Conservation (phyloP, 2,113 vertebrate species). For the Polyodon spathula region DNA sequence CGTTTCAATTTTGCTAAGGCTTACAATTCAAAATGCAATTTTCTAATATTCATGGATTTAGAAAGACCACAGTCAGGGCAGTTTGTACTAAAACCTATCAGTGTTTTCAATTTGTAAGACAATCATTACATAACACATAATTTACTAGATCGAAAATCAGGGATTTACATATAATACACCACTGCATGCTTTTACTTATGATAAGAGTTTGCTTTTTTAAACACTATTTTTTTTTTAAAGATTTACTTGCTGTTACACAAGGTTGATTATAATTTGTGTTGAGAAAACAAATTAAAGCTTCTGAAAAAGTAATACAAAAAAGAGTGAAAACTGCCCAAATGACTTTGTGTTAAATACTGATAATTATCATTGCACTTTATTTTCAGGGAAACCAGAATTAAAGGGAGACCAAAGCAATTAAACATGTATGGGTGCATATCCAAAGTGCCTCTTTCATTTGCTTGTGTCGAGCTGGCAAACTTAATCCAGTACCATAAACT, state of each 20-base stretch:
- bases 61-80: slow-evolving; percentile 52
- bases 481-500: no score
- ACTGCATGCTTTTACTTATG: slow-evolving; percentile 36
- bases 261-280: slow-evolving; percentile 24
- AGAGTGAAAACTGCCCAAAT: no score
- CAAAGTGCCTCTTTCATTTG: no score
- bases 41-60: slow-evolving; percentile 32
- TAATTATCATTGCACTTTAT: no score
- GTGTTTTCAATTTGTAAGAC: slow-evolving; percentile 30
- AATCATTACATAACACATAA: slow-evolving; percentile 49
- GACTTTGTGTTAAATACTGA: no score
- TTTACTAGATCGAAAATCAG: slow-evolving; percentile 49
- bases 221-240: slow-evolving; percentile 27
- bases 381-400: no score
- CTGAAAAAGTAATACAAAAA: no score
- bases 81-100: slow-evolving; percentile 49
- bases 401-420: no score
- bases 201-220: slow-evolving; percentile 33
- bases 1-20: neutral
- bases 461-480: no score
- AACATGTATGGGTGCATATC: no score
- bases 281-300: neutral
- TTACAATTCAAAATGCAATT: neutral
- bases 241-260: slow-evolving; percentile 8
- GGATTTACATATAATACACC: slow-evolving; percentile 40